phyloP scores from a whole-genome alignment of 2,797 vertebrate genomes.

The Cacajao melanocephalus region DNA sequence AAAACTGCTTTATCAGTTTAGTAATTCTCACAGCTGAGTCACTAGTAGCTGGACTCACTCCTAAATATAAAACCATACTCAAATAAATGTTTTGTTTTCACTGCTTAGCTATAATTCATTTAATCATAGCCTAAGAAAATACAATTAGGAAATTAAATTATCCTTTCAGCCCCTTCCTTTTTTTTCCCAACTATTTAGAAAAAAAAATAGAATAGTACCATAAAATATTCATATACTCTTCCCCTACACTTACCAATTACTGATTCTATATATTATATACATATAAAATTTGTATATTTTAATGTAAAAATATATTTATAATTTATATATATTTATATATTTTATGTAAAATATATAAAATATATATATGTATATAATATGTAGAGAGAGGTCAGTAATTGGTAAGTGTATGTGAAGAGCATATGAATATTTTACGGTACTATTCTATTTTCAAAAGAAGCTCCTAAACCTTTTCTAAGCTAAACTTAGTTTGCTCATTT shows the following conservation, averaged over 20 bases:
- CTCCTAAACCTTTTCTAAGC: neutral
- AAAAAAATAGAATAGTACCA: neutral
- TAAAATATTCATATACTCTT: neutral
- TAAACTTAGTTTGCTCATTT: neutral
- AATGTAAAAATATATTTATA: too few species aligned
- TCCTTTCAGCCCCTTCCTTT: neutral
- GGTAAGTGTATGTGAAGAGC: neutral
- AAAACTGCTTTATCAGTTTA: neutral
- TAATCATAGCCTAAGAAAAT: neutral
- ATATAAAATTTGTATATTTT: too few species aligned
- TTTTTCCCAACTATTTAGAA: neutral
- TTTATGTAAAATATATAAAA: too few species aligned
- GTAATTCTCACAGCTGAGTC: neutral
- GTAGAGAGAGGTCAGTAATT: neutral
- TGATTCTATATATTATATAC: too few species aligned
- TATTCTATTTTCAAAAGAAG: neutral
- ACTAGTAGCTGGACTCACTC: neutral
- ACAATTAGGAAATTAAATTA: neutral
- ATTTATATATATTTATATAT: too few species aligned
- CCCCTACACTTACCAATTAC: neutral
- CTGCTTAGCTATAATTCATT: neutral
- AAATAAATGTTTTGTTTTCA: constrained; percentile 4
- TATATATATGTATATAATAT: too few species aligned
- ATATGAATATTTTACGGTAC: neutral
- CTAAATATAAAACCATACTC: neutral